Evolutionary conservation across 2,113 vertebrate genomes (phyloP).

Genomic region (Cryptomyrus ogoouensis): DNA sequence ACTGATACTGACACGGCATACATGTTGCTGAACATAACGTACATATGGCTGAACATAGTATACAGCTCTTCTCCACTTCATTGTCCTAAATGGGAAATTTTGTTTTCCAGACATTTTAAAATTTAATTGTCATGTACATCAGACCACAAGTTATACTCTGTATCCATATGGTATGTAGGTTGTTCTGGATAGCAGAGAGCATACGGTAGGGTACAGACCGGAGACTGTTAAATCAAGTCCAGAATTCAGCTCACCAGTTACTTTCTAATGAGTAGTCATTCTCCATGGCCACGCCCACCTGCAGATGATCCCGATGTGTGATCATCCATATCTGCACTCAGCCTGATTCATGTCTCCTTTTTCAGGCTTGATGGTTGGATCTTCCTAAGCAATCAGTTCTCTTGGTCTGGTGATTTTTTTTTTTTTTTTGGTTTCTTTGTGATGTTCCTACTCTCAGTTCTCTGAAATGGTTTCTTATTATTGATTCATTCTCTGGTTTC

Average conservation of each 20-base stretch:
- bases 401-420: neutral
- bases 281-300: neutral
- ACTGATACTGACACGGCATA: neutral
- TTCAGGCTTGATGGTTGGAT: neutral
- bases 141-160: neutral
- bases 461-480: neutral
- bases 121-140: neutral
- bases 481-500: neutral
- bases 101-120: neutral
- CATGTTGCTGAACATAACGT: neutral
- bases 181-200: neutral
- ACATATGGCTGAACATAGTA: neutral
- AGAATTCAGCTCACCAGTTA: neutral
- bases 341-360: neutral
- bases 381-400: neutral
- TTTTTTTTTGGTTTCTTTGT: neutral
- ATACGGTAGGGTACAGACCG: neutral
- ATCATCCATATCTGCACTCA: neutral
- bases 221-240: neutral
- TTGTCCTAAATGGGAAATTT: neutral
- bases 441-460: neutral
- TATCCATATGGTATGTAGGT: neutral
- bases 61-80: neutral
- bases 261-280: neutral
- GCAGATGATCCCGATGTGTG: neutral